Evolutionary conservation across 2,113 vertebrate genomes (phyloP), one percentile per base, ranked within the genome.

Genomic region (Xenus cinereus): DNA sequence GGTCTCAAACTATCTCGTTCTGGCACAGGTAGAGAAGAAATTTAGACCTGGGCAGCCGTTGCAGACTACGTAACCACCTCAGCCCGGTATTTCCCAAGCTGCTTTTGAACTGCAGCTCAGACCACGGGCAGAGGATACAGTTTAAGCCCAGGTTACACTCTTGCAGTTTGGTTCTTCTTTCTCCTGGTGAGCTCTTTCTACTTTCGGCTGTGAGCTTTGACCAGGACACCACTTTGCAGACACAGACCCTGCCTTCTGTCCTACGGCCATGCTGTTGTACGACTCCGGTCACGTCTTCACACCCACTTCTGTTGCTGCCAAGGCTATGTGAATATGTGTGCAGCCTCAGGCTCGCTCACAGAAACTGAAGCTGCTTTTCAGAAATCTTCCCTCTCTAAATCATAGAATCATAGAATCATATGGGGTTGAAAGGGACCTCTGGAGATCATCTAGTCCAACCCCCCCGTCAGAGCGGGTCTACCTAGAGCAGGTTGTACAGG

Each of bases 61-160:
- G 5, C 1, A 43, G 71, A 24, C n/a, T 59, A 5, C 0, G 2
- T 11, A 75, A 32, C 26, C 32, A 23, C 12, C 48, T 79, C 71
- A 39, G 23, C 28, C 37, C 45, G 24, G 6, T 46, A 15, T 75
- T 75, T 90, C 56, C 18, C 35, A 57, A 41, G 30, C 66, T 82
- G 53, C 74, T 81, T 91, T 83, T 43, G 63, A 79, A 35, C 24
- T 43, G 33, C 56, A 66, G 56, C 54, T 84, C 54, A 32, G 43
- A 32, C 10, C 1, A 0, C 3, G 2, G 22, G n/a, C 46, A 45
- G 9, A 5, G 26, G 20, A 23, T 5, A 3, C n/a, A 60, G 33
- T 84, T 91, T 68, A 78, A 54, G 37, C 7, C 11, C 24, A 51
- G 6, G 11, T 78, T 54, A 37, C 32, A 73, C 16, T 56, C 8